These are phyloP conservation scores for Poeciliopsis turrubarensis DNA, from an alignment of 2,113 vertebrate species.

Conservation along the genomic window DNA sequence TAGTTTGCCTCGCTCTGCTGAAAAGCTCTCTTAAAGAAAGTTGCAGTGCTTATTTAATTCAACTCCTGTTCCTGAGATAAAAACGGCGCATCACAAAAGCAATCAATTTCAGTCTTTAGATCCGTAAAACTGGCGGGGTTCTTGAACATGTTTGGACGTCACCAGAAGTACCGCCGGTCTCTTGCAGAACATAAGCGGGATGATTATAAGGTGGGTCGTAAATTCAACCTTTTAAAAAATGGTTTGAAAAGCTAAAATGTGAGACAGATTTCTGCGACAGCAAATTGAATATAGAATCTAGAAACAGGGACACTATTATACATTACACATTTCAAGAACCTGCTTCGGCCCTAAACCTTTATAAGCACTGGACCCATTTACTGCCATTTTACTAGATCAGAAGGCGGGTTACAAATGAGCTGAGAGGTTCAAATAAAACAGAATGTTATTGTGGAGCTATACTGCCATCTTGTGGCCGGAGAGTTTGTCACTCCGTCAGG, in stretches of 20 bases:
- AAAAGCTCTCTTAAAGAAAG: background rate
- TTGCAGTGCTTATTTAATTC: background rate
- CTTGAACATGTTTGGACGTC: too few species aligned
- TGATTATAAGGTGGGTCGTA: too few species aligned
- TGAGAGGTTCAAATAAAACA: background rate
- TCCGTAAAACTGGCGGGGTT: too few species aligned
- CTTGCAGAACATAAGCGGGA: too few species aligned
- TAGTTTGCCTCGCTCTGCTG: too few species aligned
- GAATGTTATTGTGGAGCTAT: constrained; percentile 24
- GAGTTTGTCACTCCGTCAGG: too few species aligned
- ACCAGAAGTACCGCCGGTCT: too few species aligned
- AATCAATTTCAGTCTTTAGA: too few species aligned
- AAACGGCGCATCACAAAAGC: background rate
- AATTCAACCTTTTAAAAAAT: too few species aligned
- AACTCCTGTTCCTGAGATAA: background rate
- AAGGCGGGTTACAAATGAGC: constrained; percentile 14
- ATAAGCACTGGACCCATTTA: constrained; percentile 25
- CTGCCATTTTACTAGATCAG: constrained; percentile 2
- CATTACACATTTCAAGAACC: constrained; percentile 10
- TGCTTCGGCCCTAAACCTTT: constrained; percentile 1
- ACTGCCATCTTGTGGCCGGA: constrained; percentile 58
- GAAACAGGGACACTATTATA: constrained; percentile 16
- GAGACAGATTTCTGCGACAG: background rate
- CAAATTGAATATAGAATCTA: too few species aligned
- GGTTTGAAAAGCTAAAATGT: background rate